phyloP scores from a whole-genome alignment of 2,888 invertebrate species.

The Branchellion lobata region DNA sequence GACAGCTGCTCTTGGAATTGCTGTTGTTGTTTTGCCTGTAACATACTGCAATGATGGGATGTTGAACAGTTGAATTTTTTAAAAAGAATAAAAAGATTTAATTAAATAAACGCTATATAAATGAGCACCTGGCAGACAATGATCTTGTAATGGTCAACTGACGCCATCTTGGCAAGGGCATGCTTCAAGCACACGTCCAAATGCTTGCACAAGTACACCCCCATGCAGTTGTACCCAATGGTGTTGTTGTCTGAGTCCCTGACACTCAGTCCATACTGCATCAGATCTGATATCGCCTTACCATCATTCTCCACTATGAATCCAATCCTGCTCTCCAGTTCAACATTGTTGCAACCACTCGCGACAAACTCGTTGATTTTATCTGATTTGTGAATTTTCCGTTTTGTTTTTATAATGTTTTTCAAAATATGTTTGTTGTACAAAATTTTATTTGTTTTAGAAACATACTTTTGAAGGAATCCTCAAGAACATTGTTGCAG shows the following conservation, averaged over 20 bases:
- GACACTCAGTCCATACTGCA: slow-evolving; percentile 46
- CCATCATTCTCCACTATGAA: slow-evolving; percentile 51
- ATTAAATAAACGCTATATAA: background rate
- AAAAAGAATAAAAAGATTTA: background rate
- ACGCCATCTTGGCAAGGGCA: slow-evolving; percentile 50
- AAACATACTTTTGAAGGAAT: background rate
- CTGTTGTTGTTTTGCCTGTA: slow-evolving; percentile 50
- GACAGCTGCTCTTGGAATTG: slow-evolving; percentile 51
- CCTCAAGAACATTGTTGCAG: background rate
- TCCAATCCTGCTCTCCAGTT: slow-evolving; percentile 50
- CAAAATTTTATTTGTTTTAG: no score
- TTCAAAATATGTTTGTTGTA: background rate
- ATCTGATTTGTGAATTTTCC: slow-evolving; percentile 43
- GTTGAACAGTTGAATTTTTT: background rate
- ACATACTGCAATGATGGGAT: no score
- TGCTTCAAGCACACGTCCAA: slow-evolving; percentile 52
- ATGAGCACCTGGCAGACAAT: slow-evolving; percentile 52
- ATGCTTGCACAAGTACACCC: slow-evolving; percentile 51
- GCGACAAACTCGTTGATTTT: slow-evolving; percentile 50
- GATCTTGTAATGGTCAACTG: slow-evolving; percentile 47
- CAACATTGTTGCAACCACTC: slow-evolving; percentile 48
- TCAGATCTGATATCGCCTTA: background rate
- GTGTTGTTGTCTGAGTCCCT: slow-evolving; percentile 52
- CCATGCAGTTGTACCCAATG: slow-evolving; percentile 52
- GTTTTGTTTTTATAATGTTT: background rate